Evolutionary conservation across 2,888 invertebrate genomes (phyloP).

Genomic region (Siphlonurus alternatus): DNA sequence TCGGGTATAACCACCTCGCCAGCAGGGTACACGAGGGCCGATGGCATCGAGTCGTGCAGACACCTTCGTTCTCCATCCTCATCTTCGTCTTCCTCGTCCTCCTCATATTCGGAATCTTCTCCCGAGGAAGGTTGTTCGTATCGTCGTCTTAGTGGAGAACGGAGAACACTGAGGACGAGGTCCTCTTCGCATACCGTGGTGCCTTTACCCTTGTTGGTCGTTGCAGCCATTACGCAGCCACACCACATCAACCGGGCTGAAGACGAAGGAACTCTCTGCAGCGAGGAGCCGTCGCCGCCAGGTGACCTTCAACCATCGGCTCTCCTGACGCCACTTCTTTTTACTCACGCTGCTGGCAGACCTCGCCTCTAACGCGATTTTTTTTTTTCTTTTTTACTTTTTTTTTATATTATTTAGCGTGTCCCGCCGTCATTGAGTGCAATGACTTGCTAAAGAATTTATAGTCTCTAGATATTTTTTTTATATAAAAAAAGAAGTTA

Average conservation of each 20-base stretch:
- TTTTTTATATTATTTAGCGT: not conserved
- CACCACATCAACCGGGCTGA: not conserved
- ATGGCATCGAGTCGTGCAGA: too few species aligned
- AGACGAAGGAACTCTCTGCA: not conserved
- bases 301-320: not conserved
- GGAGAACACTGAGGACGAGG: constrained; percentile 39
- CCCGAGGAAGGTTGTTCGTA: not conserved
- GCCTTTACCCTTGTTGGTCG: not conserved
- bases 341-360: not conserved
- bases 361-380: not conserved
- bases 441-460: not conserved
- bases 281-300: too few species aligned
- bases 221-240: not conserved
- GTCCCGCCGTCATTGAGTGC: not conserved
- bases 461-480: not conserved
- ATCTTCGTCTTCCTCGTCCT: not conserved
- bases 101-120: not conserved
- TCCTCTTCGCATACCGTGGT: too few species aligned
- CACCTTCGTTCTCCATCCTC: not conserved
- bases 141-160: constrained; percentile 30
- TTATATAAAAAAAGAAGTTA: not conserved
- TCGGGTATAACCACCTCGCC: not conserved
- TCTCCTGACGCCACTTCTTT: not conserved
- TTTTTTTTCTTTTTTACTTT: not conserved
- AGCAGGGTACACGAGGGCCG: not conserved